A percentile compares a stretch with the other conserved stretches of the same genome.
phyloP scores from a whole-genome alignment of 2,113 vertebrate genomes.

The Odobenus rosmarus region DNA sequence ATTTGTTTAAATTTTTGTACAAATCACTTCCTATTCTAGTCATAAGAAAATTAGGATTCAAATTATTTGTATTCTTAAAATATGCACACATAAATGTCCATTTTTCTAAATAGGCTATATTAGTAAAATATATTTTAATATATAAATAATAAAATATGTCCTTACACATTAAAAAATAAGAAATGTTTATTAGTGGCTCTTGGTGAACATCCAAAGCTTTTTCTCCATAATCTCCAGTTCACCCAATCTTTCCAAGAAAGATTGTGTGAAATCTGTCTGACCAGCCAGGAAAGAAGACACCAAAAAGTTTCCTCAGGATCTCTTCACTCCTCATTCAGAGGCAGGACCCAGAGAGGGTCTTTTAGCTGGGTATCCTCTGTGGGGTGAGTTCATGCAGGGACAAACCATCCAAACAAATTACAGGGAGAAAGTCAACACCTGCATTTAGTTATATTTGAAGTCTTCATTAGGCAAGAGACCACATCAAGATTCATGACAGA shows the following conservation, averaged over 20 bases:
- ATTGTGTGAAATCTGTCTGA: background rate
- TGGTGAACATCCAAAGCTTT: background rate
- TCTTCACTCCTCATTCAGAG: no score
- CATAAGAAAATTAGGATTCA: conserved; percentile 16
- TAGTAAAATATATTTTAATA: background rate
- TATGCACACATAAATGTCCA: background rate
- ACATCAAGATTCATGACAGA: background rate
- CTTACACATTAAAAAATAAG: background rate
- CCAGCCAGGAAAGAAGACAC: background rate
- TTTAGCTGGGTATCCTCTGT: fast-evolving
- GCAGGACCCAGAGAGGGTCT: background rate
- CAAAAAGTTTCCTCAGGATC: background rate
- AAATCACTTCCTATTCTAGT: background rate
- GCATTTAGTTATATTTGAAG: background rate
- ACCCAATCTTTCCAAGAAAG: background rate
- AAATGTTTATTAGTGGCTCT: background rate
- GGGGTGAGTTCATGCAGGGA: background rate
- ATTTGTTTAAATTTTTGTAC: background rate
- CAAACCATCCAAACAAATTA: background rate
- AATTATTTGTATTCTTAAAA: conserved; percentile 2
- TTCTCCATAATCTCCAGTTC: background rate
- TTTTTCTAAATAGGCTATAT: conserved; percentile 1
- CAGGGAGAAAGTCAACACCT: background rate
- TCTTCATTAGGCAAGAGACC: background rate
- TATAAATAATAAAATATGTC: background rate